Evolutionary conservation across 2,888 invertebrate species (phyloP), one percentile per base, ranked within the genome.

Genomic region (Dolomedes plantarius): DNA sequence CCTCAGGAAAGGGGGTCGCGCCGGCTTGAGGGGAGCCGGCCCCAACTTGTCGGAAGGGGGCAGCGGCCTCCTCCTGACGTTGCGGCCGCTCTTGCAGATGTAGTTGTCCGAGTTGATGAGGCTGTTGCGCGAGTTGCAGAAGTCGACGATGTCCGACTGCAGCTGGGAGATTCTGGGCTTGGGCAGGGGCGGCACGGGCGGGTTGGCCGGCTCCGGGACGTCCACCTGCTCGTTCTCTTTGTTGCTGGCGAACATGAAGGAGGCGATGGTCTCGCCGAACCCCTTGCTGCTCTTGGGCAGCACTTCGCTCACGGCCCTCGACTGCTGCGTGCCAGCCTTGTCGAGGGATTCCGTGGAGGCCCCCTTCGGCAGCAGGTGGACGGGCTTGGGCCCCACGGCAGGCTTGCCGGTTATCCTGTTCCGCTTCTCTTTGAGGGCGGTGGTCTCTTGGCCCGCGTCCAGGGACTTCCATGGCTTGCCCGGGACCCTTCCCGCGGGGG

Each of bases 181-280:
- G 19, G 82, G 76, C 16, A 68, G n/a, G 16, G 77, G 73, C 1
- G 83, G 76, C n/a, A n/a, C n/a, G 1, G 39, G 46, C 16, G 39
- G n/a, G 39, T 3, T 32, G 23, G 50, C 64, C 46, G 56, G 46
- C 32, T 13, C 56, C 5, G 29, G 27, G 1, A 50, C 36, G 19
- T 72, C 46, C 19, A 50, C 46, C n/a, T n/a, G n/a, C 29, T 71
- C 31, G 9, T 83, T 76, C 6, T 56, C 27, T 39, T 27, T 32
- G n/a, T 46, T 68, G 56, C 86, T 79, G 28, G 78, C 19, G 36
- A 86, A 80, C 86, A 86, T 80, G 46, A 86, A 86, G 9, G 86
- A 86, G 27, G 86, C 80, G n/a, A 86, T 75, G 11, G 76, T 76
- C 46, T 80, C 80, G 3, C 72, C 85, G 27, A 86, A 73, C 9